Evolutionary conservation across 2,888 invertebrate genomes (phyloP).

Genomic region (Hipparchia semele): DNA sequence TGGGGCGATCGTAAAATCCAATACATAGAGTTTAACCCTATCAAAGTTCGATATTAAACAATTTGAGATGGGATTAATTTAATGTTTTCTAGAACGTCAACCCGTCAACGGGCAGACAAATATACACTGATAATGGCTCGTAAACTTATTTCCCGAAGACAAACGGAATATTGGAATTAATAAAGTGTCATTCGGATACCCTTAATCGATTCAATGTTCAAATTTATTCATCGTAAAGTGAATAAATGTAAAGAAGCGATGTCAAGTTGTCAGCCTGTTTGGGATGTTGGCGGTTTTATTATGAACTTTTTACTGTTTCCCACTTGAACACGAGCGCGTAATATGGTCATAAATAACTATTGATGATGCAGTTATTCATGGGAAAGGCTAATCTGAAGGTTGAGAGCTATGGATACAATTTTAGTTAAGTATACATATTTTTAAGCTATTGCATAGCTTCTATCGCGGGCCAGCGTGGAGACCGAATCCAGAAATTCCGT

Average conservation of each 20-base stretch:
- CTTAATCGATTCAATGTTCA: conserved; percentile 31
- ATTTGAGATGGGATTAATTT: conserved; percentile 35
- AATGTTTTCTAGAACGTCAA: conserved; percentile 26
- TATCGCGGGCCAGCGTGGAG: no score
- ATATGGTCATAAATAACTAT: not conserved
- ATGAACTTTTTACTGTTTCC: conserved; percentile 3
- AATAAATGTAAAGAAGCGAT: conserved; percentile 21
- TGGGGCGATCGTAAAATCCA: conserved; percentile 2
- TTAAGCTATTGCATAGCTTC: no score
- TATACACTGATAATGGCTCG: conserved; percentile 32
- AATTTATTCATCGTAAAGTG: conserved; percentile 15
- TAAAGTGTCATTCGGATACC: conserved; percentile 30
- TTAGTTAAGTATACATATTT: no score
- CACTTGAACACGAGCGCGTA: not conserved
- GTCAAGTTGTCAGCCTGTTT: conserved; percentile 17
- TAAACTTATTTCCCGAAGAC: conserved; percentile 33
- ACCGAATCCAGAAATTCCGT: no score
- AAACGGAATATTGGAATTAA: conserved; percentile 35
- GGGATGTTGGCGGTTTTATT: conserved; percentile 7
- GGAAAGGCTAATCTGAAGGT: not conserved
- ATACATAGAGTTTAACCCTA: conserved; percentile 14
- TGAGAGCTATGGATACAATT: no score
- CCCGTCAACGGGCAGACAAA: conserved; percentile 30
- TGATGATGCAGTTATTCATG: not conserved
- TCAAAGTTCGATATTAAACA: conserved; percentile 29